Evolutionary conservation across 2,797 vertebrate genomes (phyloP).

Genomic region (Lerista edwardsae): DNA sequence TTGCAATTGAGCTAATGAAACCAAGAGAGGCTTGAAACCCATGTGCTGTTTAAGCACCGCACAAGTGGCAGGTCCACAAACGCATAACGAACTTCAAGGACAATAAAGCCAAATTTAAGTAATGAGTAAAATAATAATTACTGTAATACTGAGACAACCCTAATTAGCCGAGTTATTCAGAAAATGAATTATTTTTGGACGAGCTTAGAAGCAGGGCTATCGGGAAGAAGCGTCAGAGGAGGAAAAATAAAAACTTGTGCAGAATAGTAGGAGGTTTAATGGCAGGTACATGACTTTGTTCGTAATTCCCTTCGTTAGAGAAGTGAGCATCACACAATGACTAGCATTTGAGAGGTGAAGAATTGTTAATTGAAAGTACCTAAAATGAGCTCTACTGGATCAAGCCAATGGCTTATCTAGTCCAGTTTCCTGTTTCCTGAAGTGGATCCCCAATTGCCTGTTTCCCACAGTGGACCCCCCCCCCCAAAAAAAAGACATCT

Average conservation of each 20-base stretch:
- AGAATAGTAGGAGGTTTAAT: not conserved
- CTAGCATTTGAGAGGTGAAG: not conserved
- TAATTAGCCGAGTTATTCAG: constrained; percentile 35
- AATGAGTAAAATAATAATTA: constrained; percentile 40
- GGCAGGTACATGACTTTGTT: not conserved
- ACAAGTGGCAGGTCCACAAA: not conserved
- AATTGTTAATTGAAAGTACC: not conserved
- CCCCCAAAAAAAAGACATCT: too few relatives aligned
- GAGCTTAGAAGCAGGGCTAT: not conserved
- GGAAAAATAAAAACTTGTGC: not conserved
- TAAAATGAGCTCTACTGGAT: too few relatives aligned
- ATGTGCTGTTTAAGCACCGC: not conserved
- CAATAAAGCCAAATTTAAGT: constrained; percentile 21
- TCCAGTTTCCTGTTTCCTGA: too few relatives aligned
- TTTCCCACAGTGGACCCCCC: too few relatives aligned
- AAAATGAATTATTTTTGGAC: constrained; percentile 22
- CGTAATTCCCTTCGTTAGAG: not conserved
- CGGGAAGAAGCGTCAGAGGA: not conserved
- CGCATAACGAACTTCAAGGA: not conserved
- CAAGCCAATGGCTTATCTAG: too few relatives aligned
- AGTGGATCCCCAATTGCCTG: too few relatives aligned
- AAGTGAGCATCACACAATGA: not conserved
- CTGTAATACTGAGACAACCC: constrained; percentile 4
- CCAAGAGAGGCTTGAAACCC: not conserved
- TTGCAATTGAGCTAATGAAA: too few relatives aligned